A percentile compares a stretch with the other conserved stretches of the same genome.
Evolutionary conservation across 2,888 invertebrate species (phyloP).

Genomic region (Drosophila longiperda): DNA sequence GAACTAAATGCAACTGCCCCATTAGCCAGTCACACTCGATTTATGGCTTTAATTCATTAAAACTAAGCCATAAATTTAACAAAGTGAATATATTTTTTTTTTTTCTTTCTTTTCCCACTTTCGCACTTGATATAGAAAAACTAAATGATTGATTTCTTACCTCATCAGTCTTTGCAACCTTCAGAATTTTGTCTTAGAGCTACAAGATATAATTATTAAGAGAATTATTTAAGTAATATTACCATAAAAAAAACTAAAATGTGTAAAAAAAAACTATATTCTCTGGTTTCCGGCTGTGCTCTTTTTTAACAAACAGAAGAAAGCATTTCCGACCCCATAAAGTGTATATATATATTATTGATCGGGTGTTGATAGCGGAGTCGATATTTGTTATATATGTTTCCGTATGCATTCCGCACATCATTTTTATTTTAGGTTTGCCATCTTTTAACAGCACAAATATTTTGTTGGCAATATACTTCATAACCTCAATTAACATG

Average conservation of each 20-base stretch:
- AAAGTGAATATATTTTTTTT: background rate
- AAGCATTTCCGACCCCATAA: background rate
- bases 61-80: background rate
- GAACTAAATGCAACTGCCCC: slow-evolving; percentile 20
- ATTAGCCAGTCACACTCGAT: slow-evolving; percentile 13
- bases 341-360: background rate
- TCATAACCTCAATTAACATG: background rate
- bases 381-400: background rate
- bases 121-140: background rate
- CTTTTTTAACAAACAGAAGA: no score
- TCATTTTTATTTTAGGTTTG: background rate
- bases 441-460: background rate
- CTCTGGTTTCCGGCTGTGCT: background rate
- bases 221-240: background rate
- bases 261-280: background rate
- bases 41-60: slow-evolving; percentile 3
- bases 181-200: background rate
- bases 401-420: background rate
- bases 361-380: background rate
- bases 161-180: background rate
- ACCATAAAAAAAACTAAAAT: no score
- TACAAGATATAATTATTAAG: background rate
- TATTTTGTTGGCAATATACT: no score
- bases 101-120: background rate
- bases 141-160: background rate